Conservation (phyloP, 2,797 vertebrate genomes). For the Erethizon dorsatum region DNA sequence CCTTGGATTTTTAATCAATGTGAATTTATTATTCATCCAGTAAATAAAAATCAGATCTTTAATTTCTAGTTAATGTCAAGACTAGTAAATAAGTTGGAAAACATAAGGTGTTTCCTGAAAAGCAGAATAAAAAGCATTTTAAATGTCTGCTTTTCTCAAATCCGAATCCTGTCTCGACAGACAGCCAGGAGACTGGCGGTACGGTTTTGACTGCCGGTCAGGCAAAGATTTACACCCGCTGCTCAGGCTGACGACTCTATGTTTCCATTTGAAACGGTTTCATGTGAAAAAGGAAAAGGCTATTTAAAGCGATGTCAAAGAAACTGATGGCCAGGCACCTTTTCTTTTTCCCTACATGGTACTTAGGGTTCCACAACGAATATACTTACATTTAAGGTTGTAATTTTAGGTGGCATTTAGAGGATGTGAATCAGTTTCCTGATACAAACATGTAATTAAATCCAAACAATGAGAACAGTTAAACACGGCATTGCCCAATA, state of each 20-base stretch:
- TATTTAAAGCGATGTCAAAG: conserved; percentile 41
- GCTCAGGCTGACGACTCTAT: neutral
- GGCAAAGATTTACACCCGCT: neutral
- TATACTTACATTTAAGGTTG: conserved; percentile 62
- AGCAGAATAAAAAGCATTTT: conserved; percentile 32
- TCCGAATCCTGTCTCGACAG: neutral
- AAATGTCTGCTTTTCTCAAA: neutral
- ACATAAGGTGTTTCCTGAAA: neutral
- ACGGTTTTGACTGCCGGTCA: neutral
- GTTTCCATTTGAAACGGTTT: conserved; percentile 6
- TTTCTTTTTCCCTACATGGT: conserved; percentile 44
- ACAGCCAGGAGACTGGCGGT: neutral
- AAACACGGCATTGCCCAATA: conserved; percentile 69
- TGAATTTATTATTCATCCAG: conserved; percentile 8
- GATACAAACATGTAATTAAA: conserved; percentile 76
- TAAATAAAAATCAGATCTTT: neutral
- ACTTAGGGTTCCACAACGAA: conserved; percentile 74
- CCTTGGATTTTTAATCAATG: neutral
- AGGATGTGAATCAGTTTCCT: conserved; percentile 82
- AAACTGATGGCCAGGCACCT: neutral
- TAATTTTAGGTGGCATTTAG: conserved; percentile 75
- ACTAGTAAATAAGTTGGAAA: conserved; percentile 3
- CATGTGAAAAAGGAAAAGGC: neutral
- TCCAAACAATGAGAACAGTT: conserved; percentile 79
- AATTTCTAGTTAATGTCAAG: neutral